Base-by-base conservation (phyloP, 2,113 vertebrate genomes). In the Anguilla rostrata region DNA sequence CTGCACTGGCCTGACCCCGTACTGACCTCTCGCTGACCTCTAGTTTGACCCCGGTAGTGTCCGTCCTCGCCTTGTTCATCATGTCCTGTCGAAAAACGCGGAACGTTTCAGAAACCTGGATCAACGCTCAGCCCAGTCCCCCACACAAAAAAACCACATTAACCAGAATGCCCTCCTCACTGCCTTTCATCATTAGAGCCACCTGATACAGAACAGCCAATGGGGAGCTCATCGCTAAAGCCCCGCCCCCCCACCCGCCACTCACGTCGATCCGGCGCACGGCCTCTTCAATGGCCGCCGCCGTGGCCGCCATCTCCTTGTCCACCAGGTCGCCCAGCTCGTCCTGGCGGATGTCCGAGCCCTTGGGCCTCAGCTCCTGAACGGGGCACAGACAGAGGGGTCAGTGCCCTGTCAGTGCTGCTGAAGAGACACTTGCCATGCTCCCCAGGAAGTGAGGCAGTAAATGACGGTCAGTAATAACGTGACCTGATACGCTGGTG, bases 261-360 rank as follows among this genome's bases (percentile, higher is more conserved):
- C 94, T 95, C 91, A 99, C 98, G 94, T 99, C 97, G 22, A 99
- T 99, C 90, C 98, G 95, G 87, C 95, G 96, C 26, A 99, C 98
- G 0, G 98, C 98, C 2, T 98, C 97, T 88, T 99, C 98, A 0
- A 99, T 98, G 2, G 98, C 98, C 0, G 96, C 95, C 0, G 97
- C 97, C 0, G 98, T 99, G 82, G 97, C 95, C 0, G 98, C 96
- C 98, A 99, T 99, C 94, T 99, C 98, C 92, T 98, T 99, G 90
- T 99, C 98, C 0, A 99, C 98, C 95, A 99, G 86, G 89, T 99
- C 97, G 0, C 98, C 98, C 0, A 99, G 93, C 91, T 99, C 98
- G 5, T 98, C 98, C 89, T 98, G 97, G 87, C 93, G 96, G 39
- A 99, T 92, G 2, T 99, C 98, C 81, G 97, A 93, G 87, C 97